Base-by-base conservation (phyloP, 2,113 vertebrate genomes). In the Cryptomyrus ogoouensis region DNA sequence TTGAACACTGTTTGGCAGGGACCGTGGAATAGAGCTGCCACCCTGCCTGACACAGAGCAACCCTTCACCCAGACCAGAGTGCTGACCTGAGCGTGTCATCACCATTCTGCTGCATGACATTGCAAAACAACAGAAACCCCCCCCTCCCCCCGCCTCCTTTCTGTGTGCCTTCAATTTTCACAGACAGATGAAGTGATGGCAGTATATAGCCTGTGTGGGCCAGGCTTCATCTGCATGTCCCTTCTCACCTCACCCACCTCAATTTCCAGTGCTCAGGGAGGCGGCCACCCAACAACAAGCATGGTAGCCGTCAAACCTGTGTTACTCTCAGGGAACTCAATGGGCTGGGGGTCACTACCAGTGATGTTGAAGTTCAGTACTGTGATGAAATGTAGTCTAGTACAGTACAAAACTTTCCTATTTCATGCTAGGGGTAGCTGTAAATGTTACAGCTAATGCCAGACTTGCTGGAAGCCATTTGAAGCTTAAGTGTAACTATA, bases 81-180 rank as follows among this genome's bases (percentile, higher is more conserved):
- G 21, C 85, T 83, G 47, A 89, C 21, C 77, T 53, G 70, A 21
- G 15, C 10, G 5, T n/a, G 5, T 35, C 6, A 6, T 31, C 62
- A 70, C 27, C 62, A 15, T 12, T 46, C 21, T 62, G 49, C 39
- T 21, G 52, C 27, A 53, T 83, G 89, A 35, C 77, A 6, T 24
- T 89, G 39, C 42, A 52, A 19, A 27, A n/a, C 21, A 21, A 8
- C 27, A 58, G 27, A 39, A 58, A 6, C n/a, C 31, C 35, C 42
- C 89, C 35, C 27, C 7, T 39, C 12, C 89, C 21, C 12, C 42
- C 1, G 5, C 53, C 19, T 56, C 13, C 39, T 66, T 62, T 80
- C 80, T 87, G 85, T 90, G 87, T 91, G 91, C 88, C 53, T 87
- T 90, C 39, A 70, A 89, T 90, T 91, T 86, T 49, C 62, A 80